phyloP scores from a whole-genome alignment of 2,888 invertebrate genomes.

The Sinodicranocentrus sp. region DNA sequence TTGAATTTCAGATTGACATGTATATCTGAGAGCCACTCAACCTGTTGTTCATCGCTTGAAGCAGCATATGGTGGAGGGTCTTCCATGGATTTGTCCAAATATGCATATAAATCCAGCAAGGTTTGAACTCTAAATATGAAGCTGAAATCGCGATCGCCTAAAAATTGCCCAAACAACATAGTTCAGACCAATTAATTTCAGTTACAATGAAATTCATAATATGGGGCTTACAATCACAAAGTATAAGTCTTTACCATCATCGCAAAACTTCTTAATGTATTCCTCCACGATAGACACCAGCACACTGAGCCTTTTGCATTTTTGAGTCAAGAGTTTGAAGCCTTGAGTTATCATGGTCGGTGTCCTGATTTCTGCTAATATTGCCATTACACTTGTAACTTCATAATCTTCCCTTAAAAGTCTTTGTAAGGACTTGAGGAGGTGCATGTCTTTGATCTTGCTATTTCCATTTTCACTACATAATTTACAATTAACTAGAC shows the following conservation, averaged over 20 bases:
- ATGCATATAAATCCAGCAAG: conserved; percentile 70
- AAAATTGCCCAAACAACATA: not conserved
- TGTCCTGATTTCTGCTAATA: conserved; percentile 77
- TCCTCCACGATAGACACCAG: conserved; percentile 59
- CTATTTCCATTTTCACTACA: conserved; percentile 90
- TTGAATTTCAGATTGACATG: no score
- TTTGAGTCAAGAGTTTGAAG: conserved; percentile 73
- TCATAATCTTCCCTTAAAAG: conserved; percentile 64
- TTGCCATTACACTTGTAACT: conserved; percentile 62
- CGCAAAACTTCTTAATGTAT: conserved; percentile 70
- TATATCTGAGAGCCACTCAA: no score
- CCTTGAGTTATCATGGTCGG: conserved; percentile 77
- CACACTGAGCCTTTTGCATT: conserved; percentile 65
- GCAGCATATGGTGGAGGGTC: conserved; percentile 70
- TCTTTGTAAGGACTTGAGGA: conserved; percentile 84
- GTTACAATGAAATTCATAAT: not conserved
- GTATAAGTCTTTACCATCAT: conserved; percentile 68
- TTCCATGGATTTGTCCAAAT: conserved; percentile 52
- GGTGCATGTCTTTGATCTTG: conserved; percentile 91
- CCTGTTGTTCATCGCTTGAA: no score
- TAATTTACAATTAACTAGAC: not conserved
- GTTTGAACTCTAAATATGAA: conserved; percentile 70
- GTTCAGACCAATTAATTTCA: not conserved
- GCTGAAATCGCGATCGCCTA: conserved; percentile 63
- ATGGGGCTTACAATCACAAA: not conserved